These are phyloP conservation scores for Sebastolobus altivelis DNA, from an alignment of 2,797 vertebrate genomes.

Conservation along the genomic window DNA sequence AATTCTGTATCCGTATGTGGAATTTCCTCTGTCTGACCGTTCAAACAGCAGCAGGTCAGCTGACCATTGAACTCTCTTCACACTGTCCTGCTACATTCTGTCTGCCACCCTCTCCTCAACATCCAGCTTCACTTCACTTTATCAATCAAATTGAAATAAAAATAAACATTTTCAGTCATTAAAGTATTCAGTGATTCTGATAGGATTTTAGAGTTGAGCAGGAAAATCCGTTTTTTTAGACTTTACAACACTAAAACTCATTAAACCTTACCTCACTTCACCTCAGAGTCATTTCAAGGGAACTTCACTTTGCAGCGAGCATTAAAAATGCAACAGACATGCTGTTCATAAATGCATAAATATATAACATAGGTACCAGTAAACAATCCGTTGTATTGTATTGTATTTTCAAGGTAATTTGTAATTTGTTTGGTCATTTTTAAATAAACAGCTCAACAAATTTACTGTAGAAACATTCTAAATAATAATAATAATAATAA, in stretches of 20 bases:
- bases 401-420: too few species aligned
- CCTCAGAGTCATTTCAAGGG: not conserved
- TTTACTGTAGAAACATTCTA: not conserved
- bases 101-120: not conserved
- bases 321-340: too few species aligned
- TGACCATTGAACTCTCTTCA: constrained; percentile 22
- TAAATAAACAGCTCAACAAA: not conserved
- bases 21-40: constrained; percentile 65
- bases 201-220: too few species aligned
- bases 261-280: too few species aligned
- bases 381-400: too few species aligned
- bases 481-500: not conserved
- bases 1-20: constrained; percentile 76
- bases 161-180: not conserved
- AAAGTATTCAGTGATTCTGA: not conserved
- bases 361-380: not conserved
- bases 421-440: not conserved
- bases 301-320: not conserved
- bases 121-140: not conserved
- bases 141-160: not conserved
- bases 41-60: constrained; percentile 49
- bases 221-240: too few species aligned
- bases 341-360: not conserved
- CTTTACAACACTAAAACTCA: too few species aligned
- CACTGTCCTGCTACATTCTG: constrained; percentile 53